Evolutionary conservation across 1,140 invertebrate genomes (phyloP).

Genomic region (Cephus cinctus): DNA sequence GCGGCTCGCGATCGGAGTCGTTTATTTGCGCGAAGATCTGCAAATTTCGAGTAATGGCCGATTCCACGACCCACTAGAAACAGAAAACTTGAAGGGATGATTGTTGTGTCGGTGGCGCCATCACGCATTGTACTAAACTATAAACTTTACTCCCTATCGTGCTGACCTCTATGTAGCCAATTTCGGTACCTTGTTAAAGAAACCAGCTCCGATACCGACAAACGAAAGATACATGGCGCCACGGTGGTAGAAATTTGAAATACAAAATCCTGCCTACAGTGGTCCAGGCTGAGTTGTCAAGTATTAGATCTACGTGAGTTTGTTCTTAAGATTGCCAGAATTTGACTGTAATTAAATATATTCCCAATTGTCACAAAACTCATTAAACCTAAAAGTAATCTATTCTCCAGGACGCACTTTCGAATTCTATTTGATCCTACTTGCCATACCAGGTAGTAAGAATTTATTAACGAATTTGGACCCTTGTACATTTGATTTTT

Average conservation of each 20-base stretch:
- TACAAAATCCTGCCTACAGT: neutral
- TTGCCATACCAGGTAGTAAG: too few species aligned
- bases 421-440: too few species aligned
- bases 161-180: too few species aligned
- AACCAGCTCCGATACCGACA: neutral
- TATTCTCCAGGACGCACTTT: too few species aligned
- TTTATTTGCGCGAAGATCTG: slow-evolving; percentile 14
- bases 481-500: too few species aligned
- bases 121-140: neutral
- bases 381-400: too few species aligned
- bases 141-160: neutral
- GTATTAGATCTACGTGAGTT: too few species aligned
- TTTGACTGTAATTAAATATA: too few species aligned
- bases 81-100: slow-evolving; percentile 27
- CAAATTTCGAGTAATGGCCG: slow-evolving; percentile 41
- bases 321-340: too few species aligned
- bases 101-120: slow-evolving; percentile 30
- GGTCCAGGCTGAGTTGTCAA: neutral
- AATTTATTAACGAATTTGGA: too few species aligned
- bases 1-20: slow-evolving; percentile 10
- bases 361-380: too few species aligned
- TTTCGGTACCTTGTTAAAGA: slow-evolving; percentile 13
- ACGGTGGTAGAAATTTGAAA: slow-evolving; percentile 1
- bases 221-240: neutral
- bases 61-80: slow-evolving; percentile 34